Percentiles rank a stretch among this genome's conserved stretches.
phyloP scores from a whole-genome alignment of 2,797 vertebrate genomes.

The Cichlasoma orientale region DNA sequence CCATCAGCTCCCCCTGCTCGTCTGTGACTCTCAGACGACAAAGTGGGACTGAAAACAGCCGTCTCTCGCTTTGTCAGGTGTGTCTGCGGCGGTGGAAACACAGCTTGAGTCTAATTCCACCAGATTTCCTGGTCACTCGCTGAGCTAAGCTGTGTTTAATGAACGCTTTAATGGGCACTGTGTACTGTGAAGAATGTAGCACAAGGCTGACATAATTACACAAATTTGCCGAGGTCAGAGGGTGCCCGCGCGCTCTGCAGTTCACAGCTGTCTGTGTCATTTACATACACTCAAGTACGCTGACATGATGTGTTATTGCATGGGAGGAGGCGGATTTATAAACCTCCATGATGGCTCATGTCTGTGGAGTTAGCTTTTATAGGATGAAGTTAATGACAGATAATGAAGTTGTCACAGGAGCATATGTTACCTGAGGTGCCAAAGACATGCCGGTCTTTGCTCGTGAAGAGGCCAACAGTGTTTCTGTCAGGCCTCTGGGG shows the following conservation, averaged over 20 bases:
- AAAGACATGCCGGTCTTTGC: conserved; percentile 16
- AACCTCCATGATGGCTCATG: conserved; percentile 1
- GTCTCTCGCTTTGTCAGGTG: conserved; percentile 53
- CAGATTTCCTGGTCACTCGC: conserved; percentile 78
- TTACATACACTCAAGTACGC: conserved; percentile 28
- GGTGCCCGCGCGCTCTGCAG: conserved; percentile 17
- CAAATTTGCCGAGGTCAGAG: conserved; percentile 71
- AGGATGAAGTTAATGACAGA: conserved; percentile 53
- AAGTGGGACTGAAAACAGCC: conserved; percentile 35
- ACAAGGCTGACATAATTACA: conserved; percentile 76
- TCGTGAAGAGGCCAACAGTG: conserved; percentile 3
- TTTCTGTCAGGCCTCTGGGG: conserved; percentile 18
- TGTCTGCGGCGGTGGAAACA: conserved; percentile 68
- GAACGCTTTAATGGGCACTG: conserved; percentile 78
- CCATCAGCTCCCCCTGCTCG: not conserved
- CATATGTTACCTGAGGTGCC: conserved; percentile 10
- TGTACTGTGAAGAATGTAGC: conserved; percentile 79
- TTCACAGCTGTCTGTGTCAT: conserved; percentile 17
- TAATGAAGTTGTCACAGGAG: conserved; percentile 49
- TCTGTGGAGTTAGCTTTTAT: conserved; percentile 7
- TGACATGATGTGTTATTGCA: not conserved
- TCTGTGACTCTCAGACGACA: conserved; percentile 14
- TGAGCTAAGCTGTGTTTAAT: conserved; percentile 85
- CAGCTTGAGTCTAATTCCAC: conserved; percentile 80
- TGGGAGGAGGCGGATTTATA: conserved; percentile 5